Evolutionary conservation across 1,140 invertebrate genomes (phyloP), one percentile per base, ranked within the genome.

Genomic region (Metaphire vulgaris): DNA sequence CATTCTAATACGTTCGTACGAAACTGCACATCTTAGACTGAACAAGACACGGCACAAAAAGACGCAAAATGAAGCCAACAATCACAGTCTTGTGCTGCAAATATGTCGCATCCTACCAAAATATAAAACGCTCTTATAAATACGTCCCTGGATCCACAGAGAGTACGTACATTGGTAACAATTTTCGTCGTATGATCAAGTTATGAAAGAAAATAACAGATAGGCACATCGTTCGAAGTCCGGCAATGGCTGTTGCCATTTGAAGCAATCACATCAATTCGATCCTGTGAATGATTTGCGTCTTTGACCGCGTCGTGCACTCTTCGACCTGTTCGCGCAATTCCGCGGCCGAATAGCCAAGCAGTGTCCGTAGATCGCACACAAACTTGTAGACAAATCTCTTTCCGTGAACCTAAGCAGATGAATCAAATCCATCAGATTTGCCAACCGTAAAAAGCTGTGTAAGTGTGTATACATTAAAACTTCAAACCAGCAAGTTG

Each of bases 351-450:
- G 84, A 85, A 80, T 85, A 86, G 31, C 85, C 85, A 14, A 87
- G 80, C 16, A 87, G 78, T 56, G 81, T 83, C 88, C 97, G 93
- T 82, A 99, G 89, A 89, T 98, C 96, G 88, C 96, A 98, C 29
- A 98, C 95, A 88, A 98, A 97, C 83, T 95, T 92, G 87, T 98
- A 99, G 69, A 98, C 96, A 85, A 98, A 98, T 85, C 96, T 92
- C 84, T 98, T 98, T 78, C 96, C 96, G 28, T 84, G 85, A 16
- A 78, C 76, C 76, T 76, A 34, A n/a, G n/a, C n/a, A n/a, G n/a
- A n/a, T n/a, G n/a, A n/a, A n/a, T n/a, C n/a, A n/a, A n/a, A n/a
- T n/a, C n/a, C n/a, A n/a, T n/a, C n/a, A n/a, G n/a, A n/a, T n/a
- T n/a, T n/a, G n/a, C n/a, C n/a, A n/a, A n/a, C n/a, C n/a, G n/a